phyloP scores from a whole-genome alignment of 2,797 vertebrate species.

The Sphenodon punctatus region DNA sequence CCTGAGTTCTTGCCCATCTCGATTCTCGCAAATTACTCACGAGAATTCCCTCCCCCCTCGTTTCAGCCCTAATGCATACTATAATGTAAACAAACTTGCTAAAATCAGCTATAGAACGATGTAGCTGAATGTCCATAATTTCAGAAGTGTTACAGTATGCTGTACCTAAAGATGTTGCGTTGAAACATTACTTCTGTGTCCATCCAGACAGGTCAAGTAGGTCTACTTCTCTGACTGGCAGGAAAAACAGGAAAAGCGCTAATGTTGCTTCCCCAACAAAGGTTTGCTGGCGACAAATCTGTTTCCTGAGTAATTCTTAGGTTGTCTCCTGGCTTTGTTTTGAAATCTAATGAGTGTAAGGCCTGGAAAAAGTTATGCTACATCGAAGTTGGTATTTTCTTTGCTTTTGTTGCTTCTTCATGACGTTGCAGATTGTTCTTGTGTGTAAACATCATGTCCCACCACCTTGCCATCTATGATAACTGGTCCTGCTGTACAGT shows the following conservation, averaged over 20 bases:
- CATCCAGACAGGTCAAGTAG: background rate
- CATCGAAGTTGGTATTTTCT: background rate
- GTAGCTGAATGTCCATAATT: background rate
- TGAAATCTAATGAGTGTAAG: background rate
- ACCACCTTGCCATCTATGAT: background rate
- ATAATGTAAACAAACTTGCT: too few species aligned
- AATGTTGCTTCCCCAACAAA: background rate
- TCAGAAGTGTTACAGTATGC: background rate
- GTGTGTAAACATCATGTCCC: background rate
- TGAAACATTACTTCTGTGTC: background rate
- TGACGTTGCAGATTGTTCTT: background rate
- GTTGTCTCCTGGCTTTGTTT: background rate
- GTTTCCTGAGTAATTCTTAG: background rate
- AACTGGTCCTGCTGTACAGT: background rate
- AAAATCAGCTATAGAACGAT: background rate
- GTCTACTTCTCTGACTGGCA: background rate
- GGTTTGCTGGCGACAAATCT: background rate
- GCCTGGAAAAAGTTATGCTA: background rate
- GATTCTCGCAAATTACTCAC: too few species aligned
- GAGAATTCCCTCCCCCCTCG: too few species aligned
- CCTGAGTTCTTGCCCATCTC: too few species aligned
- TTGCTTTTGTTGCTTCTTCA: rapidly evolving
- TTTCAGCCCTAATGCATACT: too few species aligned
- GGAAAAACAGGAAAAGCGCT: background rate
- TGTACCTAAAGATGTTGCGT: background rate